These are phyloP conservation scores for Heptranchias perlo DNA, from an alignment of 2,113 vertebrate species.

Conservation along the genomic window DNA sequence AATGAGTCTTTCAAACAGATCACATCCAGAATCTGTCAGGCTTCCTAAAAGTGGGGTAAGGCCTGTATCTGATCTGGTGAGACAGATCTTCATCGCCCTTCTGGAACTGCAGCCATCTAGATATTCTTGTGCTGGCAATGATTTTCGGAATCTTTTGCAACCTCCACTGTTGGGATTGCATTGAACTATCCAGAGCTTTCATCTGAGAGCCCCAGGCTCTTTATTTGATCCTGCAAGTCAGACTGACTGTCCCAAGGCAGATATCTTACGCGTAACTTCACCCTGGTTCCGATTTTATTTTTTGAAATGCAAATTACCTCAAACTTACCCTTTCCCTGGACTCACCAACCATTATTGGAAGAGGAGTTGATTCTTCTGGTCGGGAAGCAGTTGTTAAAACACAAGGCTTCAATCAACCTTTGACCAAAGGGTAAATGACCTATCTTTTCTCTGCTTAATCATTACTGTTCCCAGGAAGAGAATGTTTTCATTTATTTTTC, in stretches of 20 bases:
- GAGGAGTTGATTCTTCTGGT: background rate
- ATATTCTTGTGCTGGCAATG: background rate
- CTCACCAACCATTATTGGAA: background rate
- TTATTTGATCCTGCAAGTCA: background rate
- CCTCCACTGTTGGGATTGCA: background rate
- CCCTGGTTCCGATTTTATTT: background rate
- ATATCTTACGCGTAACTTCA: background rate
- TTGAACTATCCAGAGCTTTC: background rate
- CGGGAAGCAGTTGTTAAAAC: conserved; percentile 1
- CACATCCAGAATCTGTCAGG: background rate
- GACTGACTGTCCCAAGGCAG: background rate
- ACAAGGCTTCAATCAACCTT: background rate
- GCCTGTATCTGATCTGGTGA: no score
- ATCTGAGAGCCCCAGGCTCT: background rate
- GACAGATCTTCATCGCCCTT: background rate
- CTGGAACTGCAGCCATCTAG: background rate
- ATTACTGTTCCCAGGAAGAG: background rate
- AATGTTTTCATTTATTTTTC: background rate
- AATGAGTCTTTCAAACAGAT: background rate
- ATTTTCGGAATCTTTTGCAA: background rate
- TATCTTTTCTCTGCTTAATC: background rate
- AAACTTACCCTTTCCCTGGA: background rate
- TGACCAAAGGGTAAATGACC: background rate
- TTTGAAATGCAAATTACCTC: background rate
- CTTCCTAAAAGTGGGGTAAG: background rate